A percentile compares a stretch with the other conserved stretches of the same genome.
Conservation (phyloP, 2,113 vertebrate genomes). For the Tichodroma muraria region DNA sequence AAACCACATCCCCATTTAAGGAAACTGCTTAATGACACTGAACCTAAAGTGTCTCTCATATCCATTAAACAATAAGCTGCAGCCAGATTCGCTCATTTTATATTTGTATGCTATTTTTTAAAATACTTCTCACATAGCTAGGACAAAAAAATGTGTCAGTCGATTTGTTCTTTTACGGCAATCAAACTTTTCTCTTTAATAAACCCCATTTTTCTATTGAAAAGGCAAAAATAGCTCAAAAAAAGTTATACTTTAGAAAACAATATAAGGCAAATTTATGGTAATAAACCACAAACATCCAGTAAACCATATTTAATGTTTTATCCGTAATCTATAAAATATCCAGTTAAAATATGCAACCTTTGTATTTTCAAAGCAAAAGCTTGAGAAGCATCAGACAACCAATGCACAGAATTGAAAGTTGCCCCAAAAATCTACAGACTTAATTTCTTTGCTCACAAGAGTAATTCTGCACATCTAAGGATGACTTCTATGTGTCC, state of each 20-base stretch:
- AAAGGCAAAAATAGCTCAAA: neutral
- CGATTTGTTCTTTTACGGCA: neutral
- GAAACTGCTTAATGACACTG: neutral
- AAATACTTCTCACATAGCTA: neutral
- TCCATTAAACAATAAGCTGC: neutral
- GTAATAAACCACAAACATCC: neutral
- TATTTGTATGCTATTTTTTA: neutral
- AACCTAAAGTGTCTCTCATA: neutral
- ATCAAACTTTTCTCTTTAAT: neutral
- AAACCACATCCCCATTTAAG: neutral
- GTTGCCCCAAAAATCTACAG: neutral
- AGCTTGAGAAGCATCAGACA: neutral
- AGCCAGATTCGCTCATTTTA: neutral
- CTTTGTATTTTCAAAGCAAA: neutral
- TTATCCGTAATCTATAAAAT: neutral
- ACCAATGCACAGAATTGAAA: neutral
- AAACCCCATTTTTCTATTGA: neutral
- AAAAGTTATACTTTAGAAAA: neutral
- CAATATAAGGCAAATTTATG: rapidly evolving
- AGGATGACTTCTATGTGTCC: neutral
- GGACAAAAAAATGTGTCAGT: neutral
- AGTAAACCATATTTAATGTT: neutral
- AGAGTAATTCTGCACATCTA: neutral
- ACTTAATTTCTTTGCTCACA: neutral
- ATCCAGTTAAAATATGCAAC: neutral